Evolutionary conservation across 2,797 vertebrate genomes (phyloP), one percentile per base, ranked within the genome.

Genomic region (Megalops cyprinoides): DNA sequence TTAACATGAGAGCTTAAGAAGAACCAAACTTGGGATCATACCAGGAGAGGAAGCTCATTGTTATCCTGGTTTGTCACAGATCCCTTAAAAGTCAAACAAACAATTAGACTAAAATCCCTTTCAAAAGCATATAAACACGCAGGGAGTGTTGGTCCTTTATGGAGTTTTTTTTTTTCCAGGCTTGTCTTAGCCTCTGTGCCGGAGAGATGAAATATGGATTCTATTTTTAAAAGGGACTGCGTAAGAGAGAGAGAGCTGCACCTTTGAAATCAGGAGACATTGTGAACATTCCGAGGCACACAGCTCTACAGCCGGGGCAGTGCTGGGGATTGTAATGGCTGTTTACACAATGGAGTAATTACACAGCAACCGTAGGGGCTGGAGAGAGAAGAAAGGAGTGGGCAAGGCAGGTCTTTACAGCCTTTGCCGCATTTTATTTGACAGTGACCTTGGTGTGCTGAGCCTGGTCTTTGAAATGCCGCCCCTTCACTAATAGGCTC

Each of bases 341-440:
- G 87, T 90, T 91, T 89, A 89, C 88, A 91, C 87, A 86, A 88
- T 87, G 83, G 84, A 84, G 79, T 87, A 90, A 92, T 90, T 89
- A 88, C 84, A 86, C 82, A 6, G 87, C 84, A 88, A 87, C 87
- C 78, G 80, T 65, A 31, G 53, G 65, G 49, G 67, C 20, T 14
- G 42, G 49, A 39, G 55, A 58, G 15, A 34, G 20, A 53, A 14
- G 28, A 34, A 51, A 28, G 28, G 76, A 12, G 55, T 34, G 71
- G n/a, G 37, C 20, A 7, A 60, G 42, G 46, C 81, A 71, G 48
- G 76, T 56, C 44, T 34, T 12, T 55, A 67, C 86, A 87, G 86
- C 85, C 82, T 82, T 78, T 0, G 53, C 18, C n/a, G 82, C 84
- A 84, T 60, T 62, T 49, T 48, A 73, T 82, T n/a, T 82, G 49